phyloP scores from a whole-genome alignment of 2,113 vertebrate genomes.

The Herpetotheres cachinnans region DNA sequence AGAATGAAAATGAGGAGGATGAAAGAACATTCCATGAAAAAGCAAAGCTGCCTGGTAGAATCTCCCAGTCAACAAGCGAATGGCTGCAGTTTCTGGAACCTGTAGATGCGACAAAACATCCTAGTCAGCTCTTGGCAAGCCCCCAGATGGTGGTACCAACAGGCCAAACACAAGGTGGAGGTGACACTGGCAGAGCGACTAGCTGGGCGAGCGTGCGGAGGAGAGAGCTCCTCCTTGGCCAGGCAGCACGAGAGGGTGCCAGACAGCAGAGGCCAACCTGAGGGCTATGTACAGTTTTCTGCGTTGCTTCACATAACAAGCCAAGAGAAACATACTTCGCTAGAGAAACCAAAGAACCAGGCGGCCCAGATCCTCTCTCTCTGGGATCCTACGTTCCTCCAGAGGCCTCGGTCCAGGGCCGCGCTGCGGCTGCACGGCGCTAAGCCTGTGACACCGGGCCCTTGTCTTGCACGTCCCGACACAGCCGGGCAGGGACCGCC shows the following conservation, averaged over 20 bases:
- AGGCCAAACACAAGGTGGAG: not conserved
- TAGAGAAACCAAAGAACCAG: not conserved
- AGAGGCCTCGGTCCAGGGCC: not conserved
- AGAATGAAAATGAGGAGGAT: constrained; percentile 57
- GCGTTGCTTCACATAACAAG: not conserved
- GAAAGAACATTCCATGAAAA: constrained; percentile 8
- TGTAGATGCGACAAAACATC: not conserved
- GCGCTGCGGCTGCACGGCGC: not conserved
- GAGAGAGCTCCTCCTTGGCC: not conserved
- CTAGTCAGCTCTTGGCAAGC: not conserved
- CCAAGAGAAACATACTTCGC: not conserved
- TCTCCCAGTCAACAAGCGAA: not conserved
- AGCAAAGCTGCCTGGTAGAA: constrained; percentile 15
- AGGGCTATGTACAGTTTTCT: not conserved
- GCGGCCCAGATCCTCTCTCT: not conserved
- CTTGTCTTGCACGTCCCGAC: not conserved
- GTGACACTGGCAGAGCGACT: fast-evolving
- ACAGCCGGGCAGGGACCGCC: not conserved
- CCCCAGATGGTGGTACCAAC: not conserved
- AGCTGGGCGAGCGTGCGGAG: not conserved
- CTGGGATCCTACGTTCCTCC: not conserved
- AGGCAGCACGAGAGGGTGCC: not conserved
- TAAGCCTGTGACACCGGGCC: fast-evolving
- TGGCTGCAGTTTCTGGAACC: not conserved
- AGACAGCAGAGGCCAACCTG: fast-evolving